Percentiles rank a stretch among this genome's conserved stretches.
These are phyloP conservation scores for Stenopsyche tienmushanensis DNA, from an alignment of 1,140 invertebrate species.

Conservation along the genomic window DNA sequence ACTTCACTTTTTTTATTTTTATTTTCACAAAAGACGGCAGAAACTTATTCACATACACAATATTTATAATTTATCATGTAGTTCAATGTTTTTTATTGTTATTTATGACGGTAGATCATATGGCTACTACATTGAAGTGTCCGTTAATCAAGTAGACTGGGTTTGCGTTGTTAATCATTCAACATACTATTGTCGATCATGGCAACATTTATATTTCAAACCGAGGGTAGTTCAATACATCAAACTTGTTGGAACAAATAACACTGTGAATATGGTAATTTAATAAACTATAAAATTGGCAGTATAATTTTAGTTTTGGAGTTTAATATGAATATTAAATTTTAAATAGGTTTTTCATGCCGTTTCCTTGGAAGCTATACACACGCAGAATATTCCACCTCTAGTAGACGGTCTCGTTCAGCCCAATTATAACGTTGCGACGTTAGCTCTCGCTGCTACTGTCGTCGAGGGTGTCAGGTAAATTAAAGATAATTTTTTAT, in stretches of 20 bases:
- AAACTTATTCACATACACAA: not conserved
- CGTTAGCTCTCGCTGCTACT: slow-evolving; percentile 80
- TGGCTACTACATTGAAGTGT: slow-evolving; percentile 96
- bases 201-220: slow-evolving; percentile 94
- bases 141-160: slow-evolving; percentile 96
- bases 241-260: slow-evolving; percentile 89
- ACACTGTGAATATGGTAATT: slow-evolving; percentile 90
- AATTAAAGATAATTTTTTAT: slow-evolving; percentile 5
- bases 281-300: slow-evolving; percentile 18
- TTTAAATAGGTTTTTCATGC: slow-evolving; percentile 81
- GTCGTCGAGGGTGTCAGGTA: slow-evolving; percentile 91
- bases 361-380: slow-evolving; percentile 88
- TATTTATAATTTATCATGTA: slow-evolving; percentile 2
- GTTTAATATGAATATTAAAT: not conserved
- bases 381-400: slow-evolving; percentile 72
- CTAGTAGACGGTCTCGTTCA: slow-evolving; percentile 78
- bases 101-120: slow-evolving; percentile 69
- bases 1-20: too few relatives aligned
- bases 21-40: too few relatives aligned
- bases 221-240: slow-evolving; percentile 87
- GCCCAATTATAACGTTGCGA: slow-evolving; percentile 90
- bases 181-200: slow-evolving; percentile 89
- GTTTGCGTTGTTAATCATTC: slow-evolving; percentile 89
- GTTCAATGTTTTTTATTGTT: too few relatives aligned
- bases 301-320: not conserved